phyloP scores from a whole-genome alignment of 1,140 invertebrate species.

The Notospermus geniculatus region DNA sequence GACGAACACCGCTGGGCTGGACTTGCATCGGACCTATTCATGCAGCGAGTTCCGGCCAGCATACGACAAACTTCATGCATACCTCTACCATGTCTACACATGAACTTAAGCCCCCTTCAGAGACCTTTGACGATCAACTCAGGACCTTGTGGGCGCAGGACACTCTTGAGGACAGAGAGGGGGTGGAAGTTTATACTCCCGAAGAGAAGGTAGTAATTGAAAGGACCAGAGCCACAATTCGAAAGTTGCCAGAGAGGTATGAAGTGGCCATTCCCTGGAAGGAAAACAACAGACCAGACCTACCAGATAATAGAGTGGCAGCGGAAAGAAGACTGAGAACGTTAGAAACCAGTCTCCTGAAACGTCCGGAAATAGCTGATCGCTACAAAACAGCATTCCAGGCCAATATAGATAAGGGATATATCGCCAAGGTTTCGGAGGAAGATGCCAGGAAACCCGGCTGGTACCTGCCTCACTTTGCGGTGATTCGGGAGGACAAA shows the following conservation, averaged over 20 bases:
- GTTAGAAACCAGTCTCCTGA: conserved; percentile 15
- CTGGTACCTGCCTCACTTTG: conserved; percentile 23
- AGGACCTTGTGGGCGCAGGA: background rate
- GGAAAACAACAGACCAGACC: background rate
- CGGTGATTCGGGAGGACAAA: too few species aligned
- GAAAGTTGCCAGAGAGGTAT: background rate
- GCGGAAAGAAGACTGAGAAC: too few species aligned
- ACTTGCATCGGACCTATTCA: conserved; percentile 7
- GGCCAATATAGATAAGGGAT: background rate
- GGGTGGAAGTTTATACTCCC: background rate
- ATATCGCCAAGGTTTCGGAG: background rate
- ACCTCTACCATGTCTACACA: background rate
- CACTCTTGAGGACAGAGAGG: too few species aligned
- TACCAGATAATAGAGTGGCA: background rate
- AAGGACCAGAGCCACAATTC: too few species aligned
- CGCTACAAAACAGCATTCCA: background rate
- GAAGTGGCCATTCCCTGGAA: conserved; percentile 18
- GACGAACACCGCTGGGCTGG: conserved; percentile 15
- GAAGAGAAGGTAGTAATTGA: too few species aligned
- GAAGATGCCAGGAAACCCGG: background rate
- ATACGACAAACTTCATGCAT: too few species aligned
- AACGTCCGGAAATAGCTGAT: background rate
- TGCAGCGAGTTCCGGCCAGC: background rate
- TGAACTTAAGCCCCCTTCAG: background rate
- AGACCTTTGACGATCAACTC: too few species aligned